phyloP scores from a whole-genome alignment of 92 coral and sea anemone species.

The Phenganax marumi region DNA sequence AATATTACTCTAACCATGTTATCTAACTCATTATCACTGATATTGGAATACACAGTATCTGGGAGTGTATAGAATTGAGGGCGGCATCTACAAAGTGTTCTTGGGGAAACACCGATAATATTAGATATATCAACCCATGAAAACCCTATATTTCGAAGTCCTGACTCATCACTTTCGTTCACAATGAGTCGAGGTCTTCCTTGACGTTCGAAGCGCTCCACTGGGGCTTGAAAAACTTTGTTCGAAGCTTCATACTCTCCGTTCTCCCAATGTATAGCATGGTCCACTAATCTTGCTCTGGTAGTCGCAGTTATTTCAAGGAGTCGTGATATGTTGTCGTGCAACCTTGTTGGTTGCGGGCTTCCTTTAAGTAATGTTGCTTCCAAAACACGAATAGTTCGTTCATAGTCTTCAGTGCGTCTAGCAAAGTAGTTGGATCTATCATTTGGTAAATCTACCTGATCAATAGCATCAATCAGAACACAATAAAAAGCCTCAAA shows the following conservation, averaged over 20 bases:
- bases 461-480: neutral
- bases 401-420: constrained; percentile 1
- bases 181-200: constrained; percentile 20
- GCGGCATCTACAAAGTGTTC: constrained; percentile 30
- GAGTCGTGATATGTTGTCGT: neutral
- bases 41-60: neutral
- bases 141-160: constrained; percentile 9
- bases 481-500: constrained; percentile 14
- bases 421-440: neutral
- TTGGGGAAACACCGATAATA: constrained; percentile 23
- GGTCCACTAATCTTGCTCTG: constrained; percentile 1
- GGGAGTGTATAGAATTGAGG: neutral
- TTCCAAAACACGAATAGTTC: neutral
- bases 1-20: constrained; percentile 10
- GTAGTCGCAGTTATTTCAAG: neutral
- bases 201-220: neutral
- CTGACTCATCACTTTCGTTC: neutral
- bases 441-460: constrained; percentile 9
- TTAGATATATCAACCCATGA: constrained; percentile 20
- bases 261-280: constrained; percentile 7
- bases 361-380: neutral
- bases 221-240: neutral
- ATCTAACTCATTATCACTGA: constrained; percentile 10
- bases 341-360: neutral
- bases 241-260: neutral